These are phyloP conservation scores for Romanogobio albipinnatus DNA, from an alignment of 2,113 vertebrate species.

Conservation along the genomic window DNA sequence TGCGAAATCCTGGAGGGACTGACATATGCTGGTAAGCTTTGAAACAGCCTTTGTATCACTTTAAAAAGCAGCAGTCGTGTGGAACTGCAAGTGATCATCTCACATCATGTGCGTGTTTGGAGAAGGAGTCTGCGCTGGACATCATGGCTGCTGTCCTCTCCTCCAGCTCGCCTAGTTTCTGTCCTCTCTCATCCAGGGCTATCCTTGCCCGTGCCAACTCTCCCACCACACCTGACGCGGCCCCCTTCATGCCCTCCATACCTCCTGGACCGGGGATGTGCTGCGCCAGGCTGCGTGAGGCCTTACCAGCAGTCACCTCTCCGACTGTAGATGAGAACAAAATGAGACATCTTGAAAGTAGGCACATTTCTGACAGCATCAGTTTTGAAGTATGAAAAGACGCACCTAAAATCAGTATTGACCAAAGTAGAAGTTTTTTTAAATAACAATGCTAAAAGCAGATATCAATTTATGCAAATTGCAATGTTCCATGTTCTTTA, in stretches of 20 bases:
- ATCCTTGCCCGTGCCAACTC: conserved; percentile 92
- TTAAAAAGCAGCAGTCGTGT: not conserved
- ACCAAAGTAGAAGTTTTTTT: no score
- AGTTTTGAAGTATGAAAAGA: no score
- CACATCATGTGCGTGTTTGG: conserved; percentile 96
- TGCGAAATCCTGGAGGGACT: not conserved
- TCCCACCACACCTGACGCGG: conserved; percentile 92
- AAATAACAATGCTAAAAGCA: no score
- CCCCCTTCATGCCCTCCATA: conserved; percentile 97
- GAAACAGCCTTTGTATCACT: not conserved
- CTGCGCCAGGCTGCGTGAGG: conserved; percentile 93
- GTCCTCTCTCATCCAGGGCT: conserved; percentile 95
- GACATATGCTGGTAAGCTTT: not conserved
- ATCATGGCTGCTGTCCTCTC: conserved; percentile 97
- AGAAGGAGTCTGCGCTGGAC: conserved; percentile 95
- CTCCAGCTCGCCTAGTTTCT: conserved; percentile 95
- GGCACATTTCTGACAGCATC: no score
- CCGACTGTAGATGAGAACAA: conserved; percentile 79
- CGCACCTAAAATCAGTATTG: no score
- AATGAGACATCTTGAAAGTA: not conserved
- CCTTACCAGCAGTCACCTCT: conserved; percentile 88
- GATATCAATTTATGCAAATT: no score
- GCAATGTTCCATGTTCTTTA: no score
- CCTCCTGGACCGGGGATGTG: conserved; percentile 96
- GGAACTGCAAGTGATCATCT: conserved; percentile 8